These are phyloP conservation scores for Villa cingulata DNA, from an alignment of 2,888 invertebrate genomes.

Conservation along the genomic window DNA sequence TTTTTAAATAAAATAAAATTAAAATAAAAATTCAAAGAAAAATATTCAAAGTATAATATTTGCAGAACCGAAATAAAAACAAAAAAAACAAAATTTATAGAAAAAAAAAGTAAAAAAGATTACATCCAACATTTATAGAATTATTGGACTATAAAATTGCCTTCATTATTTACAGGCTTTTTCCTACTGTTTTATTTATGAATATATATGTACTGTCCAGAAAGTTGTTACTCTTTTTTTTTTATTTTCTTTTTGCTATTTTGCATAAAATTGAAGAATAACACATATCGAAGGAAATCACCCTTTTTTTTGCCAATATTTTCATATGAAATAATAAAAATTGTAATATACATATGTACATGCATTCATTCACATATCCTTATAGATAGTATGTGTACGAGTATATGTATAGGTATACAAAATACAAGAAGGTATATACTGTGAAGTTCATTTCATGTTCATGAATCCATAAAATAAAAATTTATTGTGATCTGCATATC, in stretches of 20 bases:
- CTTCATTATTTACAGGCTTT: slow-evolving; percentile 1
- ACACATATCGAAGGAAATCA: neutral
- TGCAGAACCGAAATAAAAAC: no score
- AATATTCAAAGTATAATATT: no score
- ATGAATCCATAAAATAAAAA: slow-evolving; percentile 17
- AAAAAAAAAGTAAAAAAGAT: no score
- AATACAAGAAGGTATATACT: no score
- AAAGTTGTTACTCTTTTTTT: neutral
- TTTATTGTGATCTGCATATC: slow-evolving; percentile 17
- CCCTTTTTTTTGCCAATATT: neutral
- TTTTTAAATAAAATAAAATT: no score
- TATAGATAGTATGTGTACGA: no score
- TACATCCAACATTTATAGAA: neutral
- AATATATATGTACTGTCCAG: neutral
- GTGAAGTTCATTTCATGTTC: slow-evolving; percentile 2
- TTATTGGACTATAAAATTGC: slow-evolving; percentile 9
- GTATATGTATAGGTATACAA: no score
- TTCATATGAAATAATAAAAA: no score
- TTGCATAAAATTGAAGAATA: neutral
- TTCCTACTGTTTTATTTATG: neutral
- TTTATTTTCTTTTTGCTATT: neutral
- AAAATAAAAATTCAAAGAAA: no score
- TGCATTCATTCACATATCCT: no score
- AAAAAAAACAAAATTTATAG: no score
- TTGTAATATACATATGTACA: neutral